Evolutionary conservation across 2,888 invertebrate species (phyloP).

Genomic region (Apantesis nais): DNA sequence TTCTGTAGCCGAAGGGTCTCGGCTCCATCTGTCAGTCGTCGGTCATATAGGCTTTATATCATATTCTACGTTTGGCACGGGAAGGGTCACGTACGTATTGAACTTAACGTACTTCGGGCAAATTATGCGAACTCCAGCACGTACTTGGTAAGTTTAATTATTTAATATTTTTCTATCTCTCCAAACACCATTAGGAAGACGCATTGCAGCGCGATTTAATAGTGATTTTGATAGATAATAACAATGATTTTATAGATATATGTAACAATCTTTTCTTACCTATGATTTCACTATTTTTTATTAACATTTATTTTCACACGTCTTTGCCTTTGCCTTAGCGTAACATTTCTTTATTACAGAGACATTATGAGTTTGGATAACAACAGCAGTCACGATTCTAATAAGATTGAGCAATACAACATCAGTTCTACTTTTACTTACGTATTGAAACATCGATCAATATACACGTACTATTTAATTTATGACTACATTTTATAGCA

Average conservation of each 20-base stretch:
- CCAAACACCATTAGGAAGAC: too few species aligned
- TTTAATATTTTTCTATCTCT: too few species aligned
- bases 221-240: too few species aligned
- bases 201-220: too few species aligned
- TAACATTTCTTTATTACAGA: not conserved
- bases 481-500: not conserved
- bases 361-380: not conserved
- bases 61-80: too few species aligned
- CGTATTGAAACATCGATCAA: not conserved
- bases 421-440: not conserved
- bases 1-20: too few species aligned
- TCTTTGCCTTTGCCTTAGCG: not conserved
- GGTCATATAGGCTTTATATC: too few species aligned
- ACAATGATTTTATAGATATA: not conserved
- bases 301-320: not conserved
- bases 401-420: not conserved
- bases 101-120: too few species aligned
- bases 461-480: not conserved
- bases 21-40: too few species aligned
- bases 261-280: slow-evolving; percentile 2
- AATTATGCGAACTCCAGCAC: too few species aligned
- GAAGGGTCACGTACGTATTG: too few species aligned
- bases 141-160: too few species aligned
- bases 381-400: not conserved
- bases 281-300: not conserved